Base-by-base conservation (phyloP, 2,797 vertebrate genomes). In the Huso huso region DNA sequence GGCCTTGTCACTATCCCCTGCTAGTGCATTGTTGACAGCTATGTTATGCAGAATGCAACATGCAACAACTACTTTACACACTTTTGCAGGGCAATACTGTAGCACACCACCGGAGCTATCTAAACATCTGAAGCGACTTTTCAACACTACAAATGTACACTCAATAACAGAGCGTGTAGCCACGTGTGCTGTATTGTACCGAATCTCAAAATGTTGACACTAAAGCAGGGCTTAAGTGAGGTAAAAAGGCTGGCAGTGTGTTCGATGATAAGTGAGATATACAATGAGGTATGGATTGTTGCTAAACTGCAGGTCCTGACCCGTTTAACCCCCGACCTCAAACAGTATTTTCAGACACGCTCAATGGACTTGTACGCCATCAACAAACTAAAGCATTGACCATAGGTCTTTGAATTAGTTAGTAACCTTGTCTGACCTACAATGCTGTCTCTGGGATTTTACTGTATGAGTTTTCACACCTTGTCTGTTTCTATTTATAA, bases 181-280 rank as follows among this genome's bases (percentile, higher is more conserved):
- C 18, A 18, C 18, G 18, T 18, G 18, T 18, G 18, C 18, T 18
- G 18, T 18, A 18, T 18, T 18, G 2, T 18, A 18, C 1, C 18
- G 2, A 18, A 18, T 18, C 18, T 18, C 18, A 18, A 12, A 66
- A 65, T 49, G 53, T 51, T 70, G n/a, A 51, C 61, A 4, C 6
- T 9, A 11, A 62, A 37, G 37, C 62, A 64, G 18, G 62, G 64
- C 23, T 8, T 64, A 11, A 15, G 7, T 12, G 11, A 13, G 49
- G 63, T 60, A 60, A 12, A 65, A 50, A 65, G 49, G 51, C 58
- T 12, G 52, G 48, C 12, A 10, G 51, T 23, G 7, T 60, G 66
- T 50, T 57, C 8, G 23, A 50, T 49, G 18, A 50, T 52, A 64
- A 60, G 62, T 61, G 69, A 70, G 61, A 63, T 11, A 51, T 67